Evolutionary conservation across 2,888 invertebrate species (phyloP).

Genomic region (Melitaea athalia): DNA sequence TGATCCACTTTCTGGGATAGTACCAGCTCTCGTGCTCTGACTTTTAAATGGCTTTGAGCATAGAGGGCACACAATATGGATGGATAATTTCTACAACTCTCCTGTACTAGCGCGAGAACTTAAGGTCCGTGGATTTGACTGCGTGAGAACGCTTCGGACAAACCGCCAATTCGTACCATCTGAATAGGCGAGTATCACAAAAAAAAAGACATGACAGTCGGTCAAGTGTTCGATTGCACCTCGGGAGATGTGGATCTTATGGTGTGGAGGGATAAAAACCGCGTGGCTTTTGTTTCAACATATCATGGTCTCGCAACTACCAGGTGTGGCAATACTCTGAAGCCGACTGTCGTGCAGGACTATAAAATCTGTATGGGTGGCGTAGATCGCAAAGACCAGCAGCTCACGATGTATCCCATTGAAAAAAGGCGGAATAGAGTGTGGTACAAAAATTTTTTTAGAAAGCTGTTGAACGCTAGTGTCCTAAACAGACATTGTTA

Average conservation of each 20-base stretch:
- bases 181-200: not conserved
- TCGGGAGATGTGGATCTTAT: slow-evolving; percentile 35
- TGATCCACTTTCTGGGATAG: not conserved
- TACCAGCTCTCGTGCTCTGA: not conserved
- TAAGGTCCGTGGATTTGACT: slow-evolving; percentile 40
- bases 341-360: slow-evolving; percentile 23
- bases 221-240: slow-evolving; percentile 27
- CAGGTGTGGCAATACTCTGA: slow-evolving; percentile 2
- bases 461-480: not conserved
- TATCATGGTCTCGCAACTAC: slow-evolving; percentile 21
- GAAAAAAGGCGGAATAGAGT: slow-evolving; percentile 35
- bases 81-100: slow-evolving; percentile 43
- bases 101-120: slow-evolving; percentile 41
- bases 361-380: not conserved
- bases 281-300: slow-evolving; percentile 33
- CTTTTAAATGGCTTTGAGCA: slow-evolving; percentile 10
- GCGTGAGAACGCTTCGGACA: slow-evolving; percentile 33
- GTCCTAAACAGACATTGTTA: not conserved
- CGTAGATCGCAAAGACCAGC: slow-evolving; percentile 31
- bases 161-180: not conserved
- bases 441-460: slow-evolving; percentile 36
- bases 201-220: not conserved
- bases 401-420: slow-evolving; percentile 38
- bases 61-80: slow-evolving; percentile 40
- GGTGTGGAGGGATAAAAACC: slow-evolving; percentile 20